Percentiles rank a stretch among this genome's conserved stretches.
These are phyloP conservation scores for Diloba caeruleocephala DNA, from an alignment of 2,888 invertebrate species.

Conservation along the genomic window DNA sequence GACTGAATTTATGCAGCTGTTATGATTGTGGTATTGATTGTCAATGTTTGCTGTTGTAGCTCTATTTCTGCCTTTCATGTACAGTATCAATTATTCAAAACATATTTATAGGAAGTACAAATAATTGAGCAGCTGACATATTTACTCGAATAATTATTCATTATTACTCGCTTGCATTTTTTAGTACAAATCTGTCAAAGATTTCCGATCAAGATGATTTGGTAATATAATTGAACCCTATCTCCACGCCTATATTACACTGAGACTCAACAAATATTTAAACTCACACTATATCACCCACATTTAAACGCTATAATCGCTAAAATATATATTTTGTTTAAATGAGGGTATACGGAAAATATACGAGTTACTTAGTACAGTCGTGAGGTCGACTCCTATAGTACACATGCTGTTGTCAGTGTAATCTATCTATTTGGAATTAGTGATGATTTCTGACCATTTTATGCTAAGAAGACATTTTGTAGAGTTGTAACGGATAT, in stretches of 20 bases:
- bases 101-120: too few relatives aligned
- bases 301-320: slow-evolving; percentile 30
- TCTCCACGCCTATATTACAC: slow-evolving; percentile 26
- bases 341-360: slow-evolving; percentile 30
- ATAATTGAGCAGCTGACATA: too few relatives aligned
- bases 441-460: slow-evolving; percentile 44
- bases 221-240: slow-evolving; percentile 3
- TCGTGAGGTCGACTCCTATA: slow-evolving; percentile 29
- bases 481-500: too few relatives aligned
- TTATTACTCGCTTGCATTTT: too few relatives aligned
- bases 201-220: background rate
- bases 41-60: too few relatives aligned
- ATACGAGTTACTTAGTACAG: slow-evolving; percentile 32
- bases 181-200: background rate
- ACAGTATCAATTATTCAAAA: too few relatives aligned
- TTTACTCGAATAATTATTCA: too few relatives aligned
- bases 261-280: slow-evolving; percentile 25
- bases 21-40: too few relatives aligned
- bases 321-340: slow-evolving; percentile 20
- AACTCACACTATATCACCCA: slow-evolving; percentile 33
- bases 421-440: slow-evolving; percentile 39
- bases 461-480: slow-evolving; percentile 12
- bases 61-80: too few relatives aligned
- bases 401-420: slow-evolving; percentile 44
- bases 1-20: too few relatives aligned